Evolutionary conservation across 1,140 invertebrate genomes (phyloP).

Genomic region (Drosophila seguyi): DNA sequence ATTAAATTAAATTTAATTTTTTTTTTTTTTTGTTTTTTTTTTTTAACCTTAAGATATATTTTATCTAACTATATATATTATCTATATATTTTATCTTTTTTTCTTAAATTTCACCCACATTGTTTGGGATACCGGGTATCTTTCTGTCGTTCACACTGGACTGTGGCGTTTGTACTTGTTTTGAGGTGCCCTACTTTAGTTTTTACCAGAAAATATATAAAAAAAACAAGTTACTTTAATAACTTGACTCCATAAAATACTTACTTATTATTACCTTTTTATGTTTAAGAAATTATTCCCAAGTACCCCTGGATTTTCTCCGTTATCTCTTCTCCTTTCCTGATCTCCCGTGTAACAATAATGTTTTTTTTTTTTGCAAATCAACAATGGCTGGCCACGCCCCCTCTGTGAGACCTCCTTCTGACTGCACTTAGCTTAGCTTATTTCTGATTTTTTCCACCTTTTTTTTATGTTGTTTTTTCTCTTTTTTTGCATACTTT

Average conservation of each 20-base stretch:
- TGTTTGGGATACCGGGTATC: not conserved
- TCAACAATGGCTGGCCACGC: slow-evolving; percentile 44
- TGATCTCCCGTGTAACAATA: slow-evolving; percentile 22
- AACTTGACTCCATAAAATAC: not conserved
- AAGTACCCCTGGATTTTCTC: not conserved
- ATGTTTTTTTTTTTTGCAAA: slow-evolving; percentile 50
- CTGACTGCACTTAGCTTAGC: slow-evolving; percentile 19
- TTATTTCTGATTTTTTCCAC: slow-evolving; percentile 22
- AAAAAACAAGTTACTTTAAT: too few species aligned
- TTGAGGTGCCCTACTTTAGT: not conserved
- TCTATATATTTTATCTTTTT: too few species aligned
- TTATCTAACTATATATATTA: too few species aligned
- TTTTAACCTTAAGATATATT: too few species aligned
- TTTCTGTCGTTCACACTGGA: not conserved
- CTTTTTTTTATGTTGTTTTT: not conserved
- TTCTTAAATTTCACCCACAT: not conserved
- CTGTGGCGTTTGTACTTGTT: not conserved
- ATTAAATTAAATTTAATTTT: too few species aligned
- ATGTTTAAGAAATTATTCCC: not conserved
- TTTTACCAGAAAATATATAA: too few species aligned
- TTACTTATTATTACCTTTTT: too few species aligned
- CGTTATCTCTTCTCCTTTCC: not conserved
- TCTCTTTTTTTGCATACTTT: slow-evolving; percentile 22
- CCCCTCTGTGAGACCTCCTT: not conserved
- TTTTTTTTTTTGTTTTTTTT: too few species aligned